Conservation (phyloP, 2,888 invertebrate genomes). For the Macroteleia sp. region DNA sequence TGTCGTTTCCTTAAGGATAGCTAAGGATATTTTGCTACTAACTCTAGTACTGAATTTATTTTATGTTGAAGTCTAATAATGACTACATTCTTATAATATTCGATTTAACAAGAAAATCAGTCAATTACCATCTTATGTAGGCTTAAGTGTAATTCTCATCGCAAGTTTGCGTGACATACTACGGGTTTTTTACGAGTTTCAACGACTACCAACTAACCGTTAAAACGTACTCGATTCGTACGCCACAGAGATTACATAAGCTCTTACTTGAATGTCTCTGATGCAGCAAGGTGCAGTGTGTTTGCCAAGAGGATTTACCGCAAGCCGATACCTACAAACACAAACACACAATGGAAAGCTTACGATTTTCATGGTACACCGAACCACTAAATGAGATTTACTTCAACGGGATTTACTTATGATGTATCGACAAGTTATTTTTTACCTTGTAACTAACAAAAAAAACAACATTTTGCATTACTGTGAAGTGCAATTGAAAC, state of each 20-base stretch:
- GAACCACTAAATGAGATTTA: background rate
- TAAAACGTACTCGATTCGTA: background rate
- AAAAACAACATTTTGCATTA: too few species aligned
- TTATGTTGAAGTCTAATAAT: too few species aligned
- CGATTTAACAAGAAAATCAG: too few species aligned
- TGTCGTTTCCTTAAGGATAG: too few species aligned
- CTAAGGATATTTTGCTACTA: too few species aligned
- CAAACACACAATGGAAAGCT: background rate
- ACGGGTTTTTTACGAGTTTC: background rate
- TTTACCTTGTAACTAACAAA: too few species aligned
- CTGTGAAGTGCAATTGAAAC: too few species aligned
- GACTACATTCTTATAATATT: too few species aligned
- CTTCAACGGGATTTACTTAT: background rate
- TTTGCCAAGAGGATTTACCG: slow-evolving; percentile 3
- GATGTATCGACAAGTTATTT: background rate
- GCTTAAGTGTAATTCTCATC: too few species aligned
- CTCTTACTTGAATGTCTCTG: background rate
- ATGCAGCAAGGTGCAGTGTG: background rate
- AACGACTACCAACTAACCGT: background rate
- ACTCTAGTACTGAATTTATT: too few species aligned
- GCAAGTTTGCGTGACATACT: too few species aligned
- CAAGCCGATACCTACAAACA: background rate
- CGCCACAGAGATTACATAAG: background rate
- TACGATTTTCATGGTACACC: background rate
- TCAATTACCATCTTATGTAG: too few species aligned